These are phyloP conservation scores for silkworm (Bombyx mori) DNA, from an alignment of 1,140 invertebrate species.

Conservation along the genomic window DNA sequence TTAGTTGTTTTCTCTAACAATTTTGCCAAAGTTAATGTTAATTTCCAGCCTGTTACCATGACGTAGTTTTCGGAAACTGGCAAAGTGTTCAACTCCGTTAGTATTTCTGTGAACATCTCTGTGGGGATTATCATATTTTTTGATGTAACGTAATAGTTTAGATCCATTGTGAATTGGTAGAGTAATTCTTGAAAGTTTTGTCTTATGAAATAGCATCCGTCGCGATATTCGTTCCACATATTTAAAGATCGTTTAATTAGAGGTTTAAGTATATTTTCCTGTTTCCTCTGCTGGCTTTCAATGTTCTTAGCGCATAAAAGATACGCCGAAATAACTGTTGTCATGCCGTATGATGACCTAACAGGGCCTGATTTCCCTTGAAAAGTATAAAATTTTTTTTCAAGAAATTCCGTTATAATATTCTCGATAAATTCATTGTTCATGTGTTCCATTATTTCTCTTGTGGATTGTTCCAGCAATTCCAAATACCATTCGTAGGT, in stretches of 20 bases:
- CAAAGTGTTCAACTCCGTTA: constrained; percentile 25
- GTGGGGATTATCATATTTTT: constrained; percentile 27
- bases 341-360: constrained; percentile 3
- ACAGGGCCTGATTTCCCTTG: constrained; percentile 2
- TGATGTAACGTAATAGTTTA: constrained; percentile 17
- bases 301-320: constrained; percentile 23
- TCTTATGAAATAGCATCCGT: constrained; percentile 7
- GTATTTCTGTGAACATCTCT: constrained; percentile 31
- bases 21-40: constrained; percentile 22
- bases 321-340: constrained; percentile 27
- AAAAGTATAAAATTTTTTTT: constrained; percentile 17
- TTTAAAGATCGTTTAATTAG: constrained; percentile 21
- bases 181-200: constrained; percentile 11
- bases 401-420: constrained; percentile 28
- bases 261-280: constrained; percentile 27
- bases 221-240: constrained; percentile 16
- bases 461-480: constrained; percentile 18
- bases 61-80: constrained; percentile 31
- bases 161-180: constrained; percentile 7
- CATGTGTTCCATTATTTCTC: constrained; percentile 27
- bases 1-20: constrained; percentile 10
- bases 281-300: constrained; percentile 27
- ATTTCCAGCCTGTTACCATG: constrained; percentile 31
- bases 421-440: constrained; percentile 24
- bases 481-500: constrained; percentile 11